Conservation (phyloP, 2,113 vertebrate species). For the Oryzias melastigma region DNA sequence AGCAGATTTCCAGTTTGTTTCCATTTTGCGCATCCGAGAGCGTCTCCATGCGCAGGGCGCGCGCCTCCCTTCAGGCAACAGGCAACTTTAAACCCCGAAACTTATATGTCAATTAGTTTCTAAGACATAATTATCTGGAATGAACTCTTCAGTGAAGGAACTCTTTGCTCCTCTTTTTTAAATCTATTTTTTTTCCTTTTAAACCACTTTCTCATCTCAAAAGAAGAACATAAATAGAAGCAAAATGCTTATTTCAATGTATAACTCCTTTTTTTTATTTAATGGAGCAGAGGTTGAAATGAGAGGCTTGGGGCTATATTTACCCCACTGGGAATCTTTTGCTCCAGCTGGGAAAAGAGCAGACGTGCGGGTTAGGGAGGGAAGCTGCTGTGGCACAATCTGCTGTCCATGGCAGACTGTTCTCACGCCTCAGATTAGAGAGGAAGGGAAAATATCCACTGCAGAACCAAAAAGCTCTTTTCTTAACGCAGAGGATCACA, state of each 20-base stretch:
- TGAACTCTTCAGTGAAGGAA: too few species aligned
- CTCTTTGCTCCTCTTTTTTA: too few species aligned
- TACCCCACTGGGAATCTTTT: constrained; percentile 40
- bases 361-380: constrained; percentile 49
- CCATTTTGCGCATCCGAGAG: too few species aligned
- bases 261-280: neutral
- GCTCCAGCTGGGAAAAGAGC: constrained; percentile 39
- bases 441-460: constrained; percentile 39
- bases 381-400: constrained; percentile 47
- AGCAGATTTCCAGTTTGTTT: too few species aligned
- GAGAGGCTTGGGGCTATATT: constrained; percentile 54
- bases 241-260: constrained; percentile 26
- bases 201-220: too few species aligned
- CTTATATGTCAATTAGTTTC: too few species aligned
- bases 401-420: constrained; percentile 41
- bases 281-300: constrained; percentile 50
- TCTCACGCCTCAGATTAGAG: constrained; percentile 59
- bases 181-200: too few species aligned
- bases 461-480: constrained; percentile 36
- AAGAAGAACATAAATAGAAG: constrained; percentile 1
- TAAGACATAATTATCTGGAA: too few species aligned
- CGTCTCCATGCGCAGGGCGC: too few species aligned
- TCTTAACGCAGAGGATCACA: neutral
- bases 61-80: too few species aligned
- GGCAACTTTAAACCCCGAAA: too few species aligned